These are phyloP conservation scores for Tanypteryx hageni DNA, from an alignment of 2,888 invertebrate genomes.

Conservation along the genomic window DNA sequence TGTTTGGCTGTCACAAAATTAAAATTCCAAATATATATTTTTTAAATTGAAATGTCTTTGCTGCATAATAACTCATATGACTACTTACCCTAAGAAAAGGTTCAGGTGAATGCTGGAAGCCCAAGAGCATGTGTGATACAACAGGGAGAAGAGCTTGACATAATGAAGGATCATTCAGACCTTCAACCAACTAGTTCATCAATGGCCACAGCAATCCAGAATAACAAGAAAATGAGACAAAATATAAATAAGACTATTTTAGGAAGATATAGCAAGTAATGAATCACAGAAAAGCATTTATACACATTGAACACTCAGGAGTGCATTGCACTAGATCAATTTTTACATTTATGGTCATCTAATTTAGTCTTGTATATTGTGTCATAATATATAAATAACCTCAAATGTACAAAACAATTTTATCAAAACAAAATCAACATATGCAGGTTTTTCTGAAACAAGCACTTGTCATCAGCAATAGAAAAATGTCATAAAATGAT, in stretches of 20 bases:
- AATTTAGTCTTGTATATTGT: too few species aligned
- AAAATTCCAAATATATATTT: not conserved
- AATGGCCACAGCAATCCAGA: not conserved
- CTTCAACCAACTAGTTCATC: slow-evolving; percentile 35
- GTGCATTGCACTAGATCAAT: too few species aligned
- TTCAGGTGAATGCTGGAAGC: slow-evolving; percentile 79
- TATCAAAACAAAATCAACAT: too few species aligned
- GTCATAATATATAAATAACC: too few species aligned
- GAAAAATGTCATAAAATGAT: too few species aligned
- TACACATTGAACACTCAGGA: too few species aligned
- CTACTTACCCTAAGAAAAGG: slow-evolving; percentile 79
- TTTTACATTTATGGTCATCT: too few species aligned
- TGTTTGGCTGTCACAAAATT: not conserved
- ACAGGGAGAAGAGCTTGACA: slow-evolving; percentile 80
- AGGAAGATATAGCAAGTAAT: too few species aligned
- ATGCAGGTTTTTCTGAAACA: too few species aligned
- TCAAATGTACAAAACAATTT: too few species aligned
- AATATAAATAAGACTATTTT: not conserved
- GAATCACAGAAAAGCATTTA: too few species aligned
- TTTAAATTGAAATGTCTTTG: not conserved
- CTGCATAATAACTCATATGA: not conserved
- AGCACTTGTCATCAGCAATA: too few species aligned
- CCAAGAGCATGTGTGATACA: slow-evolving; percentile 81
- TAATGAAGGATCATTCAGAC: slow-evolving; percentile 73
- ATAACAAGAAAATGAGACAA: not conserved